Conservation (phyloP, 1,140 invertebrate genomes). For the Radopholus similis region DNA sequence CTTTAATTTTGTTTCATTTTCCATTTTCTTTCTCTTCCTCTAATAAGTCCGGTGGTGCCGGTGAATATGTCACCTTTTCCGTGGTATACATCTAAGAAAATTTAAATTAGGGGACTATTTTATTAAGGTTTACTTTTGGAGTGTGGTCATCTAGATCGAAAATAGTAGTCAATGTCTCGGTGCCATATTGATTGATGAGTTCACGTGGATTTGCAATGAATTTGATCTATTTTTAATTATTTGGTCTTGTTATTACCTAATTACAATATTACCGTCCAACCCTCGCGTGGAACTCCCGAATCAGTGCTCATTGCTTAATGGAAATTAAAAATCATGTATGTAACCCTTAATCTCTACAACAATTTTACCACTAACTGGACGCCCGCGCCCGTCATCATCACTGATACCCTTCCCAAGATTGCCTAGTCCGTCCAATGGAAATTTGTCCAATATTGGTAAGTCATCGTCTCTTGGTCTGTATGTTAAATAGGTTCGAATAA, state of each 20-base stretch:
- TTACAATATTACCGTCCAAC: no score
- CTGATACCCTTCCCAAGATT: neutral
- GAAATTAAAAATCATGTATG: no score
- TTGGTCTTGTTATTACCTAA: no score
- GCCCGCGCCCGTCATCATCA: neutral
- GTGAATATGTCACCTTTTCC: conserved; percentile 27
- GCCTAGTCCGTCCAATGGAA: neutral
- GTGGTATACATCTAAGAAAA: conserved; percentile 41
- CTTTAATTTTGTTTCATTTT: no score
- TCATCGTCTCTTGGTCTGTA: neutral
- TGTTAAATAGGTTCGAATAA: no score
- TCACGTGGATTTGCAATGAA: conserved; percentile 58
- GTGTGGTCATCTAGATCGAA: conserved; percentile 38
- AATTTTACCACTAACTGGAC: neutral
- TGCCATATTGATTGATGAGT: conserved; percentile 58
- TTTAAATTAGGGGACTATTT: neutral
- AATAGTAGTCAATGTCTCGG: conserved; percentile 52
- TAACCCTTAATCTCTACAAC: no score
- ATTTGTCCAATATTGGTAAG: neutral
- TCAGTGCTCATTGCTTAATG: conserved; percentile 31
- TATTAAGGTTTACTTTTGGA: conserved; percentile 11
- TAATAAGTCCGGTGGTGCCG: conserved; percentile 13
- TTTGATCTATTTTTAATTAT: no score
- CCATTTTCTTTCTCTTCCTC: conserved; percentile 4
- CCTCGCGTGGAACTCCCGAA: conserved; percentile 43